phyloP scores from a whole-genome alignment of 2,888 invertebrate genomes.

The Cantharis nigra region DNA sequence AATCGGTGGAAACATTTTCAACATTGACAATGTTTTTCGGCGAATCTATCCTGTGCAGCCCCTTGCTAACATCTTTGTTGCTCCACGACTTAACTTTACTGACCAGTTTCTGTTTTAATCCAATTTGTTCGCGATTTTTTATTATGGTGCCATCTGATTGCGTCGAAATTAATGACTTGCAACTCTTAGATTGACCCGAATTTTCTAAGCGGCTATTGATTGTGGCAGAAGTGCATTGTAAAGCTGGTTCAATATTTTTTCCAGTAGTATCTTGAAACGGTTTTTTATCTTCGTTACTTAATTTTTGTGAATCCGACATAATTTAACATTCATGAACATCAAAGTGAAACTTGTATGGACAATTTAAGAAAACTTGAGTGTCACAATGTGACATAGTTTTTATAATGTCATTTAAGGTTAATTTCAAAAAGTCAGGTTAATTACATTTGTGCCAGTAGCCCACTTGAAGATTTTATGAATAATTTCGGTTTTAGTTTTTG shows the following conservation, averaged over 20 bases:
- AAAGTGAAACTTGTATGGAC: neutral
- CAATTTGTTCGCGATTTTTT: conserved; percentile 18
- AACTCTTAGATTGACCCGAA: conserved; percentile 2
- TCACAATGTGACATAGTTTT: neutral
- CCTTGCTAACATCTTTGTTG: conserved; percentile 23
- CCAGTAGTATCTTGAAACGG: neutral
- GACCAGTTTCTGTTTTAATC: conserved; percentile 34
- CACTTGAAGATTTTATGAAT: neutral
- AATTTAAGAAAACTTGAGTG: neutral
- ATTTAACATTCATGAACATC: neutral
- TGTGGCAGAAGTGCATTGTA: conserved; percentile 5
- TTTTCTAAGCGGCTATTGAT: conserved; percentile 14
- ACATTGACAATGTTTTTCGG: conserved; percentile 20
- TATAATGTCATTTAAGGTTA: neutral
- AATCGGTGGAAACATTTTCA: conserved; percentile 14
- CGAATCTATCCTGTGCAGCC: neutral
- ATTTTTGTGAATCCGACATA: neutral
- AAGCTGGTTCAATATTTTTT: conserved; percentile 7
- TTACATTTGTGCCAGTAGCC: neutral
- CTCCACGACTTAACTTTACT: conserved; percentile 35
- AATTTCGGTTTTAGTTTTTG: neutral
- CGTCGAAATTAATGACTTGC: conserved; percentile 21
- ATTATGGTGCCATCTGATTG: conserved; percentile 33
- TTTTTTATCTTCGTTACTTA: neutral
- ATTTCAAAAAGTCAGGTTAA: neutral